phyloP scores from a whole-genome alignment of 2,888 invertebrate species.

The Amblyjoppa fuscipennis region DNA sequence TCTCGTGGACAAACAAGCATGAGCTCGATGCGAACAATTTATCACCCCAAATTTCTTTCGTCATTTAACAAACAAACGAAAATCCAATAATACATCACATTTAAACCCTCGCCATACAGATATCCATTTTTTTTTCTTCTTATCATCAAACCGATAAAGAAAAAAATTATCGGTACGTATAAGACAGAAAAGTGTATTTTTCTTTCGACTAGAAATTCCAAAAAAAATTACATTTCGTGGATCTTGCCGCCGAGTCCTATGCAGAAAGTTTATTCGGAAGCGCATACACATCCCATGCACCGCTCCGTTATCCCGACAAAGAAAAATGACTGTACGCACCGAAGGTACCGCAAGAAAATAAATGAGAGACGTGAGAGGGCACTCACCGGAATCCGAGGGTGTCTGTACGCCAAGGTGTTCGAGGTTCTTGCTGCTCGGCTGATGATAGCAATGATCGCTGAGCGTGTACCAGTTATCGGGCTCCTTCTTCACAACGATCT shows the following conservation, averaged over 20 bases:
- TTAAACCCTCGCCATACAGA: not conserved
- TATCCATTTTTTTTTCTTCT: not conserved
- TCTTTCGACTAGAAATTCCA: too few relatives aligned
- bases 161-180: not conserved
- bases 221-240: not conserved
- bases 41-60: not conserved
- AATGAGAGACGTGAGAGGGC: constrained; percentile 14
- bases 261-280: not conserved
- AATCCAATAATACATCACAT: not conserved
- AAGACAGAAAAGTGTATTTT: not conserved
- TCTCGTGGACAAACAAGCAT: not conserved
- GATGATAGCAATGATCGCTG: constrained; percentile 90
- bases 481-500: constrained; percentile 69
- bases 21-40: not conserved
- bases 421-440: constrained; percentile 86
- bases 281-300: not conserved
- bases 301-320: not conserved
- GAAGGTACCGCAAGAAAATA: constrained; percentile 24
- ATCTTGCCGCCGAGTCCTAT: not conserved
- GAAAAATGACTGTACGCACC: constrained; percentile 16
- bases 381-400: constrained; percentile 96
- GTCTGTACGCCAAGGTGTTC: constrained; percentile 93
- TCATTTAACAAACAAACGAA: not conserved
- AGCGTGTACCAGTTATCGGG: constrained; percentile 78
- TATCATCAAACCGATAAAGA: not conserved